Evolutionary conservation across 2,797 vertebrate species (phyloP).

Genomic region (Chromis chromis): DNA sequence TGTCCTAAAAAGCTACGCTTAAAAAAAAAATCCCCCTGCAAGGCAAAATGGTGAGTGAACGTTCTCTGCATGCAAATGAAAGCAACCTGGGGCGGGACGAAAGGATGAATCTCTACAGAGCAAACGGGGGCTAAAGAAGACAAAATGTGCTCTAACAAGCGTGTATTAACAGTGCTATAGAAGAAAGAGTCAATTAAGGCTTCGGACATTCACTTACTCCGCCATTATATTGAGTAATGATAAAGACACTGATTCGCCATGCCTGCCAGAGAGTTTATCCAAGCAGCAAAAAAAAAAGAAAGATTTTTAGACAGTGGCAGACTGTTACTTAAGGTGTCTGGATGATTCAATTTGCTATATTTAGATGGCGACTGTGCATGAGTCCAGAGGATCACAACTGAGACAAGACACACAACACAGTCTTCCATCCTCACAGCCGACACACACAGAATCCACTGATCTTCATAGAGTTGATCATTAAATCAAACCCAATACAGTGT

Average conservation of each 20-base stretch:
- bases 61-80: constrained; percentile 42
- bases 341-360: constrained; percentile 43
- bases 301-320: constrained; percentile 46
- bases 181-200: constrained; percentile 61
- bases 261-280: constrained; percentile 31
- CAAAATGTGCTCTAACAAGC: constrained; percentile 40
- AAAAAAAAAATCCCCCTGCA: constrained; percentile 34
- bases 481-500: constrained; percentile 22
- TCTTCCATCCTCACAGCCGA: constrained; percentile 3
- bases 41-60: constrained; percentile 36
- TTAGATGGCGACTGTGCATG: constrained; percentile 23
- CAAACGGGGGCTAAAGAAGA: constrained; percentile 12
- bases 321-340: constrained; percentile 49
- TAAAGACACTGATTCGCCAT: constrained; percentile 46
- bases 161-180: constrained; percentile 45
- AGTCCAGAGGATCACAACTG: constrained; percentile 17
- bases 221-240: constrained; percentile 64
- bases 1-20: constrained; percentile 31
- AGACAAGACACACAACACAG: constrained; percentile 15
- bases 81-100: neutral
- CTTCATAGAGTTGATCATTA: constrained; percentile 45
- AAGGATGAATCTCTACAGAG: neutral
- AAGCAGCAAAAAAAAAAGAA: constrained; percentile 14
- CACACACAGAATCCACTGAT: neutral
- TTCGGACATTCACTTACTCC: constrained; percentile 47